These are phyloP conservation scores for Pachymerium ferrugineum DNA, from an alignment of 2,888 invertebrate genomes.

Conservation along the genomic window DNA sequence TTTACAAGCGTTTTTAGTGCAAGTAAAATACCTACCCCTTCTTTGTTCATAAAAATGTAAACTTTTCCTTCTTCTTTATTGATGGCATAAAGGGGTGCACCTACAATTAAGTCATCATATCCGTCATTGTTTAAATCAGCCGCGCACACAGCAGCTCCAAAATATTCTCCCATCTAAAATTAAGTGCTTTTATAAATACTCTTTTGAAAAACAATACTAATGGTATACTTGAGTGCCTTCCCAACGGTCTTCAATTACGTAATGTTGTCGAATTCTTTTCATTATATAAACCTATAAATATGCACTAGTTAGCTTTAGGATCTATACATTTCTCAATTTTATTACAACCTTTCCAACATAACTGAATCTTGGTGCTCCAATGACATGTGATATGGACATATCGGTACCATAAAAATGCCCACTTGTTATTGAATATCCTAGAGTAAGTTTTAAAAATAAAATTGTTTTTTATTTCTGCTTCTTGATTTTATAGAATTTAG, in stretches of 20 bases:
- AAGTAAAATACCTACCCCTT: not conserved
- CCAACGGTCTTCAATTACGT: not conserved
- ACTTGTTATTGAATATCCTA: not conserved
- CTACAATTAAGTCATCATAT: not conserved
- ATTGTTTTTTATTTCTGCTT: not conserved
- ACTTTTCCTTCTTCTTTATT: conserved; percentile 20
- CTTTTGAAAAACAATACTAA: not conserved
- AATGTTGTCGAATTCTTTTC: not conserved
- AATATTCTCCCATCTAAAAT: conserved; percentile 28
- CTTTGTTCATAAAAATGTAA: not conserved
- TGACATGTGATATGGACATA: not conserved
- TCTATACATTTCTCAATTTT: not conserved
- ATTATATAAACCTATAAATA: not conserved
- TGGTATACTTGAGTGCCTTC: not conserved
- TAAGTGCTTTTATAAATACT: not conserved
- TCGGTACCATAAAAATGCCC: not conserved
- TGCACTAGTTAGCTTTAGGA: not conserved
- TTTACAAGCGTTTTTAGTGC: not conserved
- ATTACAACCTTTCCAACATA: not conserved
- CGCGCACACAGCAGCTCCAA: not conserved
- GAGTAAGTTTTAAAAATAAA: not conserved
- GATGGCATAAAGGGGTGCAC: not conserved
- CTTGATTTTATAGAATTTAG: not conserved
- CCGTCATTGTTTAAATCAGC: conserved; percentile 4
- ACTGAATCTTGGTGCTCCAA: not conserved